Base-by-base conservation (phyloP, 2,113 vertebrate genomes). In the Cololabis saira region DNA sequence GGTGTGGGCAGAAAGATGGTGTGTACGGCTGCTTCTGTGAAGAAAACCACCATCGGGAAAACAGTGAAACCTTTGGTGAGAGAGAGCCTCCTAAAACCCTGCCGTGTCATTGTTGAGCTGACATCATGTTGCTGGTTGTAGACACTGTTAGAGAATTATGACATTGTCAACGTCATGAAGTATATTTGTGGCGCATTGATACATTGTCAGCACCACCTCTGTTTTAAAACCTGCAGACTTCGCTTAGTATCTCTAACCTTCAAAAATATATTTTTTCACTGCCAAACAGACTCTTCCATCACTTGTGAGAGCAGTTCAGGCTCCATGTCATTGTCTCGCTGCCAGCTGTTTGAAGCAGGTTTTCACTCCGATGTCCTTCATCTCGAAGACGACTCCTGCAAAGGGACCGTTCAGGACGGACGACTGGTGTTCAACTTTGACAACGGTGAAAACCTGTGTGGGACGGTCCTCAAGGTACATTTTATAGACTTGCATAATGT, bases 11-110 rank as follows among this genome's bases (percentile, higher is more conserved):
- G 58, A 77, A 71, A 14, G 30, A 87, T 1, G 87, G 91, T 1
- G 67, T 84, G 7, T 86, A 87, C 2, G 91, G 90, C 66, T 93
- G 92, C 59, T 90, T 87, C 80, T 93, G 92, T 71, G 76, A 86
- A 49, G 63, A 86, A 1, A 44, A 74, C n/a, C 52, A 80, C n/a
- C 13, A 71, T 33, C 63, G 68, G 12, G 15, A 24, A 49, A 72
- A 89, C 41, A 66, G 37, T 41, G 73, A 84, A 2, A 67, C 19
- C 37, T 92, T 80, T 1, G 86, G 90, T 91, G 43, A 58, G 56
- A 1, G 1, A 33, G 30, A 12, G 61, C 15, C 1, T 33, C 11
- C 21, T 14, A 4, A 70, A 47, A 42, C 10, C 16, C 9, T 27
- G 2, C 9, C 17, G 18, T 59, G 7, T 8, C 30, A 30, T 30